Percentiles rank a stretch among this genome's conserved stretches.
Evolutionary conservation across 2,888 invertebrate species (phyloP).

Genomic region (Lapara coniferarum): DNA sequence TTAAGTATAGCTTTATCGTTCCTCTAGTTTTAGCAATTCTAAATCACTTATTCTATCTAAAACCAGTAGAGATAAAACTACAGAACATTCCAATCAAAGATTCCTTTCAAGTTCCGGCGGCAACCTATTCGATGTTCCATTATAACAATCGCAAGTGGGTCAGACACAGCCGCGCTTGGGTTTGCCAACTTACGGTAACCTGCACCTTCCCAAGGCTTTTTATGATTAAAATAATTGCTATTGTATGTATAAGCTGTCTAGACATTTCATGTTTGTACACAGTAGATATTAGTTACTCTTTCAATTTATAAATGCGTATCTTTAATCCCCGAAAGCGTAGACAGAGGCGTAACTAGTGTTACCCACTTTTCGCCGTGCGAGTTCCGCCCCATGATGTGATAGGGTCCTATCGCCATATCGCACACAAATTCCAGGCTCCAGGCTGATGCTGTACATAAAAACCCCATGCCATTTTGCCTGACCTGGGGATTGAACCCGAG

Average conservation of each 20-base stretch:
- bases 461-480: too few species aligned
- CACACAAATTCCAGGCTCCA: too few species aligned
- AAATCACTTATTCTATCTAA: not conserved
- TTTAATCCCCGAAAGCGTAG: too few species aligned
- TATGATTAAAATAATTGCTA: constrained; percentile 31
- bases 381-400: too few species aligned
- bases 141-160: constrained; percentile 42
- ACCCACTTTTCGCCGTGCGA: too few species aligned
- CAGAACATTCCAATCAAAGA: not conserved
- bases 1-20: too few species aligned
- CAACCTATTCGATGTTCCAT: constrained; percentile 26
- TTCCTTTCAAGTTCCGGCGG: constrained; percentile 24
- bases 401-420: too few species aligned
- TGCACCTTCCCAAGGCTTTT: constrained; percentile 44
- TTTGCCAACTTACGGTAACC: constrained; percentile 49
- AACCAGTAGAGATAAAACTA: not conserved
- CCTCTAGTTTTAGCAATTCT: not conserved
- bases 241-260: not conserved
- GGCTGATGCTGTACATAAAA: too few species aligned
- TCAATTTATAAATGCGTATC: too few species aligned
- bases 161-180: constrained; percentile 38
- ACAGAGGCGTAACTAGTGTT: too few species aligned
- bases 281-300: not conserved
- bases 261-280: not conserved
- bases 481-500: too few species aligned